Evolutionary conservation across 2,113 vertebrate genomes (phyloP), one percentile per base, ranked within the genome.

Genomic region (Siniperca knerii): DNA sequence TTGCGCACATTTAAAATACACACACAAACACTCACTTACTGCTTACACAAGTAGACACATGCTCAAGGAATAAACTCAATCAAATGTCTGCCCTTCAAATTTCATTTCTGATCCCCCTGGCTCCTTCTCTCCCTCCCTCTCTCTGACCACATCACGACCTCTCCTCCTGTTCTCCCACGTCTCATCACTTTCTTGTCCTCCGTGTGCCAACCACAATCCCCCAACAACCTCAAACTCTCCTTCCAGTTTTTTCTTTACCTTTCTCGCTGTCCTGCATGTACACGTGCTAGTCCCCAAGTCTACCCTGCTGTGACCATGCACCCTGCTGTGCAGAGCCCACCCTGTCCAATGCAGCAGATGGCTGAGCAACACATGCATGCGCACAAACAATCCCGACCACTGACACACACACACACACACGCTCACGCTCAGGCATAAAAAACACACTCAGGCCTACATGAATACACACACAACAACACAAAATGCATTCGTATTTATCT

Each of bases 31-130:
- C 57, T 37, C 25, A 80, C 81, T 84, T 35, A 79, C 89, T 83
- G 87, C 81, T 89, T 91, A 90, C 83, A 90, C 85, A 88, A 88
- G 46, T 29, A 86, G 81, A 90, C 85, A 74, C 89, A 82, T 69
- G 87, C 88, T 93, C 70, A 75, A 88, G 83, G 89, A 92, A 90
- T 88, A 92, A 91, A 90, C 87, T 88, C 88, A 93, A 86, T 89
- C 87, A 93, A 93, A 86, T 50, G 81, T 89, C 85, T 88, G 89
- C 74, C 88, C 85, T 88, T 88, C 90, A 86, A 86, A 89, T 77
- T 89, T 85, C 74, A 79, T 90, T 90, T 80, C 75, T 80, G 81
- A 86, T 86, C 82, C 88, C 73, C 50, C 54, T 65, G 62, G 69
- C 66, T 71, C 37, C 40, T 46, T 40, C 77, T 75, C 16, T 20